phyloP scores from a whole-genome alignment of 2,797 vertebrate species.

The Leuciscus waleckii region DNA sequence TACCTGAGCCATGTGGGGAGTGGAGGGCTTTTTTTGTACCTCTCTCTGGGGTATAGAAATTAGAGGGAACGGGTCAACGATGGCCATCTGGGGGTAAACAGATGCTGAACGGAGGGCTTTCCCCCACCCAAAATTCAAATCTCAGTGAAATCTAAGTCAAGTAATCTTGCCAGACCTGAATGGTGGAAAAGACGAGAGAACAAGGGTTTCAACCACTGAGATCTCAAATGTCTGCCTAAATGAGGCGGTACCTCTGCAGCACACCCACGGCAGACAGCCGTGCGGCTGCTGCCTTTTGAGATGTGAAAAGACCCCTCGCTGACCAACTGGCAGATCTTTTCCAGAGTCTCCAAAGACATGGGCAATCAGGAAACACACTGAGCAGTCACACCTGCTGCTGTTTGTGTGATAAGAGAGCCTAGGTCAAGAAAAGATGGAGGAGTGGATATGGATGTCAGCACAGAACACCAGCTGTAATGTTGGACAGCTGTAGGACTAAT shows the following conservation, averaged over 20 bases:
- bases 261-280: conserved; percentile 2
- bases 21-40: conserved; percentile 43
- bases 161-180: conserved; percentile 68
- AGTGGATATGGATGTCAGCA: conserved; percentile 46
- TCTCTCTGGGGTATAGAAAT: conserved; percentile 44
- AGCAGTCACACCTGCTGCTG: conserved; percentile 60
- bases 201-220: conserved; percentile 58
- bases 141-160: conserved; percentile 74
- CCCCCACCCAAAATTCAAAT: conserved; percentile 49
- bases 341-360: background rate
- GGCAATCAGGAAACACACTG: conserved; percentile 12
- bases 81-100: conserved; percentile 63
- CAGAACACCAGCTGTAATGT: conserved; percentile 71
- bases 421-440: background rate
- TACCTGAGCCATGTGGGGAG: conserved; percentile 66
- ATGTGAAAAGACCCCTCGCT: conserved; percentile 24
- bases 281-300: conserved; percentile 20
- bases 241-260: conserved; percentile 8
- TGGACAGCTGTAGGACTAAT: conserved; percentile 55
- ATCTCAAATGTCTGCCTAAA: conserved; percentile 56
- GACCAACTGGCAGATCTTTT: conserved; percentile 29
- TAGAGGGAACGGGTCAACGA: conserved; percentile 33
- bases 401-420: conserved; percentile 32
- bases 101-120: conserved; percentile 67
- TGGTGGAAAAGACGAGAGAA: conserved; percentile 64